A percentile compares a stretch with the other conserved stretches of the same genome.
These are phyloP conservation scores for Sinohyriopsis cumingii DNA, from an alignment of 2,888 invertebrate species.

Conservation along the genomic window DNA sequence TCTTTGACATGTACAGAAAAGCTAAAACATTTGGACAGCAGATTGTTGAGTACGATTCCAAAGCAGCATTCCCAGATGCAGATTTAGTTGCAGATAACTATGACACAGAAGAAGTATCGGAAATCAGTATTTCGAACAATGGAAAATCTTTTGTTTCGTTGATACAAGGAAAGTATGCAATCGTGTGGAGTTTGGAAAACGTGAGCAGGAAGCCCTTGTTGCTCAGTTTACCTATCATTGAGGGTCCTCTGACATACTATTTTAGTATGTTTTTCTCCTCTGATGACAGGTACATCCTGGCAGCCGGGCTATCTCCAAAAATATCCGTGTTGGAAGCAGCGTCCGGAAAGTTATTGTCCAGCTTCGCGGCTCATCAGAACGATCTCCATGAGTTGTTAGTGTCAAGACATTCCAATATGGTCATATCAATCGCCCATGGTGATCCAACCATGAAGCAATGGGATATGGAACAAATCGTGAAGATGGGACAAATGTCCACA, in stretches of 20 bases:
- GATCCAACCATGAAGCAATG: constrained; percentile 35
- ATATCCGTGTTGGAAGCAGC: constrained; percentile 35
- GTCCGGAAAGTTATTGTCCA: constrained; percentile 26
- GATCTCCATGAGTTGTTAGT: constrained; percentile 23
- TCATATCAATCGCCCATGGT: constrained; percentile 26
- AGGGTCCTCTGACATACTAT: constrained; percentile 24
- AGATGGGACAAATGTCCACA: constrained; percentile 30
- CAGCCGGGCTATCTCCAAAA: constrained; percentile 26
- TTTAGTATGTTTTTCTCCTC: constrained; percentile 30
- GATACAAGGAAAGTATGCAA: constrained; percentile 35
- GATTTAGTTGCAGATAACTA: constrained; percentile 21
- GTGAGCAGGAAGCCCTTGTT: constrained; percentile 32
- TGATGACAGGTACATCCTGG: constrained; percentile 33
- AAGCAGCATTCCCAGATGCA: constrained; percentile 22
- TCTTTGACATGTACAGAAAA: constrained; percentile 24
- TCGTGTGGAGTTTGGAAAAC: constrained; percentile 36
- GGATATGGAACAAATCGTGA: constrained; percentile 30
- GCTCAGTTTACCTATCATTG: constrained; percentile 17
- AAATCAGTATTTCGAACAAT: constrained; percentile 28
- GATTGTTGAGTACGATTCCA: constrained; percentile 27
- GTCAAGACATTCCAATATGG: constrained; percentile 13
- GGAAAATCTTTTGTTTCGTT: constrained; percentile 30
- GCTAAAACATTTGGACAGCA: constrained; percentile 35
- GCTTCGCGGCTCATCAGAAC: constrained; percentile 29
- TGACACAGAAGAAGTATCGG: constrained; percentile 36